phyloP scores from a whole-genome alignment of 2,797 vertebrate genomes.

The Malurus splendens region DNA sequence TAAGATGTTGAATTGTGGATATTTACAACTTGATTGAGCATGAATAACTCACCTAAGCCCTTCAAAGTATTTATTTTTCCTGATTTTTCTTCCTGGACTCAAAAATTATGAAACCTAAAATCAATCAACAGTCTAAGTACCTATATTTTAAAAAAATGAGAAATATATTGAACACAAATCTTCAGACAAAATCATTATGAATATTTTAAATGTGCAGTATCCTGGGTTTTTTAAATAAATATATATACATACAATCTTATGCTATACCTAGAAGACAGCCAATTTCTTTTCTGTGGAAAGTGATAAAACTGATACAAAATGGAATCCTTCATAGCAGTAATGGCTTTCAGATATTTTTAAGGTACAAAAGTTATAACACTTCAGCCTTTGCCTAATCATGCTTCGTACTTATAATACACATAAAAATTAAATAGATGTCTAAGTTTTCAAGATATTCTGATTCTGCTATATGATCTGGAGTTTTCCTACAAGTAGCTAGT shows the following conservation, averaged over 20 bases:
- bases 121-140: background rate
- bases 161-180: background rate
- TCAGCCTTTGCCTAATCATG: background rate
- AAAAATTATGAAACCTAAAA: background rate
- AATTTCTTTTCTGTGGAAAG: background rate
- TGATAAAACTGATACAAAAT: background rate
- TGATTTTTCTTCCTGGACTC: background rate
- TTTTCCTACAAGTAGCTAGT: background rate
- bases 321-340: background rate
- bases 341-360: background rate
- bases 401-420: background rate
- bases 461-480: background rate
- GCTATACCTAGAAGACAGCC: background rate
- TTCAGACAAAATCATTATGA: background rate
- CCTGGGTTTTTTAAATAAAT: background rate
- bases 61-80: background rate
- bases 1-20: background rate
- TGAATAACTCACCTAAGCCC: background rate
- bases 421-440: background rate
- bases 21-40: background rate
- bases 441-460: background rate
- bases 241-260: conserved; percentile 1
- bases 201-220: background rate
- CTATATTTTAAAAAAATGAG: background rate
- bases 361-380: background rate